phyloP scores from a whole-genome alignment of 2,797 vertebrate genomes.

The Darevskia nairensis region DNA sequence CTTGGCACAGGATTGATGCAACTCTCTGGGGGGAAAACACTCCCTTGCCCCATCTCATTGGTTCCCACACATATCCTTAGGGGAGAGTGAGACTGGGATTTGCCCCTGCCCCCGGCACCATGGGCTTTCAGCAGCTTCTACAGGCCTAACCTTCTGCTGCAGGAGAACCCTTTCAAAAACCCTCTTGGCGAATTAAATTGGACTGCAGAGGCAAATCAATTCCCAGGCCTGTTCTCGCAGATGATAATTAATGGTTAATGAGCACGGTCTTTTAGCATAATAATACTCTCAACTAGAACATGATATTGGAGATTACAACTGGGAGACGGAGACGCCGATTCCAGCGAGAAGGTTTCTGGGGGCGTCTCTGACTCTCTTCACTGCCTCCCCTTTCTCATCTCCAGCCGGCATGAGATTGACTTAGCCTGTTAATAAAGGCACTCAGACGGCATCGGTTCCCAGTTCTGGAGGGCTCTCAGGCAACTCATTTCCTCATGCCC shows the following conservation, averaged over 20 bases:
- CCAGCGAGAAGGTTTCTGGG: too few species aligned
- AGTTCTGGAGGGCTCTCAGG: too few species aligned
- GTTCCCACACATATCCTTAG: background rate
- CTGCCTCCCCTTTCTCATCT: too few species aligned
- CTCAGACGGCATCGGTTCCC: too few species aligned
- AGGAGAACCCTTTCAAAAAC: background rate
- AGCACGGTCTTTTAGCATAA: background rate
- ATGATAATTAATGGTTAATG: constrained; percentile 12
- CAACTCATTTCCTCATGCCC: too few species aligned
- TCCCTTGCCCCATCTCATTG: background rate
- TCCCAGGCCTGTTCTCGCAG: background rate
- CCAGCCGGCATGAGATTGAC: too few species aligned
- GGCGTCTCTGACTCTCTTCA: too few species aligned
- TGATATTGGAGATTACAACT: background rate
- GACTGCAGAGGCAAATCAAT: background rate
- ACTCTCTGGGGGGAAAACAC: background rate
- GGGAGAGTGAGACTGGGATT: too few species aligned
- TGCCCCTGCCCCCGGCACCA: background rate
- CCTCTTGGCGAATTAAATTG: background rate
- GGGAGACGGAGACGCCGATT: background rate
- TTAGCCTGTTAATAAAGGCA: too few species aligned
- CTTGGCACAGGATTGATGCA: background rate
- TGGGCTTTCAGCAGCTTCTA: background rate
- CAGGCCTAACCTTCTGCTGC: background rate
- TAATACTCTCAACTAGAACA: background rate